Evolutionary conservation across 2,113 vertebrate species (phyloP), one percentile per base, ranked within the genome.

Genomic region (Girardinichthys multiradiatus): DNA sequence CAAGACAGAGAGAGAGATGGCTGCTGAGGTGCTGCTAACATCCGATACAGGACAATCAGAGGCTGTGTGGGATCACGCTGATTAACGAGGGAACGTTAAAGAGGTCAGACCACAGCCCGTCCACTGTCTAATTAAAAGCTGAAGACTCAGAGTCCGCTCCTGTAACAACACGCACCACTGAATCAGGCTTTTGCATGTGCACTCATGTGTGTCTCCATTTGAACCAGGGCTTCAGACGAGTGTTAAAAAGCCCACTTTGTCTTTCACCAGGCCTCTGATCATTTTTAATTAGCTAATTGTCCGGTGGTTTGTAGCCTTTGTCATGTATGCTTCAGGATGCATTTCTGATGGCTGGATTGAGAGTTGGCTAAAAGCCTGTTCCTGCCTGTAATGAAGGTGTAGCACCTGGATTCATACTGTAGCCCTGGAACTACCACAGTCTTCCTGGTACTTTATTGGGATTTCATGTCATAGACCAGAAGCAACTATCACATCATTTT

Each of bases 111-210:
- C 88, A 87, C 76, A 87, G 82, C 68, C 76, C 73, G 81, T 76
- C 77, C 75, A 33, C 42, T 30, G 81, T 85, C 88, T 87, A 87
- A 90, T 91, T 91, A 90, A 87, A 83, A 86, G 31, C 29, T 45
- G 79, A 87, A 63, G 73, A 76, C 60, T 74, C 63, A 0, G 15
- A 79, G 63, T 86, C 77, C 75, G 79, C 77, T 79, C 48, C 57
- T 66, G 81, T 62, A 75, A 77, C 48, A 79, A 68, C 17, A 15
- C 72, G 31, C 61, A 39, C 7, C 1, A 31, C 64, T 15, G 27
- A 70, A 63, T 48, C 33, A 57, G 63, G 70, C 61, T 15, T 63
- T 58, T 64, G 63, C 75, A 65, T 51, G 58, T 29, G 68, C 64
- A 8, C 42, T 57, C 69, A 37, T 80, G 71, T 60, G 72, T 75